Evolutionary conservation across 2,113 vertebrate genomes (phyloP).

Genomic region (Psophia crepitans): DNA sequence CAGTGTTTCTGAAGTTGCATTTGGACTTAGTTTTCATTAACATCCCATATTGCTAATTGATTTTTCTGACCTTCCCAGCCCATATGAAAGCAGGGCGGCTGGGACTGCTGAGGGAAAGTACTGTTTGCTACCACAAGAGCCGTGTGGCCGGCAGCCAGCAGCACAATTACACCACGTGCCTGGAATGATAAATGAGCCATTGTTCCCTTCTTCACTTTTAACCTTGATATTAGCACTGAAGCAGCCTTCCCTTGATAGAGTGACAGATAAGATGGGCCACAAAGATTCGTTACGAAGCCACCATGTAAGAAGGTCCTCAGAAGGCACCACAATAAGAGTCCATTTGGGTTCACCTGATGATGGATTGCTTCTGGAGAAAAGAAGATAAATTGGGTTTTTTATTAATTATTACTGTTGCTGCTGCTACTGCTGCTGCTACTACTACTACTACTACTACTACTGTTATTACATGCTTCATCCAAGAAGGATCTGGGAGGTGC

Average conservation of each 20-base stretch:
- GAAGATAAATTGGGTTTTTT: background rate
- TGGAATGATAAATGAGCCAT: conserved; percentile 47
- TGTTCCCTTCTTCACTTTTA: conserved; percentile 16
- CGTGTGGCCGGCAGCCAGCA: conserved; percentile 18
- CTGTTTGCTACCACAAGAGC: conserved; percentile 23
- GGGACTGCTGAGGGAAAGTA: background rate
- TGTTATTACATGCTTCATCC: background rate
- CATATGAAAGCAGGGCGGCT: background rate
- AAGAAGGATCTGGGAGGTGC: background rate
- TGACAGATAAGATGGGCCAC: background rate
- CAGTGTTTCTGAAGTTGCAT: conserved; percentile 24
- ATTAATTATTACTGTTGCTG: background rate
- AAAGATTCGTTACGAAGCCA: background rate
- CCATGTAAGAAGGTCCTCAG: background rate
- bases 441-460: background rate
- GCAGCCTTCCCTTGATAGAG: background rate
- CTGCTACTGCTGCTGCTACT: background rate
- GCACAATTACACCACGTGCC: conserved; percentile 31
- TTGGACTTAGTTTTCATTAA: background rate
- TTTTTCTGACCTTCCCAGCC: conserved; percentile 55
- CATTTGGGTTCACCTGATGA: background rate
- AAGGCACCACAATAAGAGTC: background rate
- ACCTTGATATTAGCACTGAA: background rate
- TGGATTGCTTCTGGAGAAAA: background rate
- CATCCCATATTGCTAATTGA: conserved; percentile 31